Percentiles rank a stretch among this genome's conserved stretches.
These are phyloP conservation scores for Amyelois transitella DNA, from an alignment of 1,140 invertebrate species.

Conservation along the genomic window DNA sequence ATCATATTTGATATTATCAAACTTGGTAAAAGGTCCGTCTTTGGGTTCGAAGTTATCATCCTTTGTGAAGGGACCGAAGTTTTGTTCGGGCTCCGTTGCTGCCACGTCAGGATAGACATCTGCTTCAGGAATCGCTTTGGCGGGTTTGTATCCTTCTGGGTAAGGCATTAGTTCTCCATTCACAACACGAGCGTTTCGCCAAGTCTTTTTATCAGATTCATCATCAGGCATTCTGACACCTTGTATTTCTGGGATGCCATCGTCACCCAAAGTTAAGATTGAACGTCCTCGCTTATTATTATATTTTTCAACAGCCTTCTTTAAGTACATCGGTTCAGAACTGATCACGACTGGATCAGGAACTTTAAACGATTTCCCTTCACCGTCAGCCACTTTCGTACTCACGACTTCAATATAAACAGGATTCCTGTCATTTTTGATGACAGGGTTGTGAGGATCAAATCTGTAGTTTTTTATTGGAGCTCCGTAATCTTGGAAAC, in stretches of 20 bases:
- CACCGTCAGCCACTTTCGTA: constrained; percentile 69
- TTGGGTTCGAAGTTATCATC: constrained; percentile 67
- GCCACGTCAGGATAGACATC: constrained; percentile 72
- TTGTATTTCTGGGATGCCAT: constrained; percentile 86
- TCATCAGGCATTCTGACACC: constrained; percentile 88
- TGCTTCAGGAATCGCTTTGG: constrained; percentile 74
- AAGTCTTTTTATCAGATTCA: constrained; percentile 85
- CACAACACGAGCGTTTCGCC: constrained; percentile 90
- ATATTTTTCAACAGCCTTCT: constrained; percentile 70
- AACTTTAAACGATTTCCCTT: constrained; percentile 61
- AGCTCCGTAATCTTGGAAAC: constrained; percentile 54
- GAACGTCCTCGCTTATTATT: constrained; percentile 72
- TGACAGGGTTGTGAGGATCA: constrained; percentile 62
- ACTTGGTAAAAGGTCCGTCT: constrained; percentile 71
- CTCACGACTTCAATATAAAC: constrained; percentile 72
- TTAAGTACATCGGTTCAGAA: constrained; percentile 77
- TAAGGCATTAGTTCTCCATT: constrained; percentile 85
- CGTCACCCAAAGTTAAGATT: constrained; percentile 77
- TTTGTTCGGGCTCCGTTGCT: constrained; percentile 45
- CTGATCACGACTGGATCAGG: constrained; percentile 80
- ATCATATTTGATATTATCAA: constrained; percentile 67
- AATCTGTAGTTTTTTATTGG: constrained; percentile 63
- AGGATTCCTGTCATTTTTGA: constrained; percentile 73
- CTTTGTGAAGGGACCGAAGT: constrained; percentile 69
- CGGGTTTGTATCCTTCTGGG: constrained; percentile 79